These are phyloP conservation scores for Camptogramma bilineatum DNA, from an alignment of 2,888 invertebrate genomes.

Conservation along the genomic window DNA sequence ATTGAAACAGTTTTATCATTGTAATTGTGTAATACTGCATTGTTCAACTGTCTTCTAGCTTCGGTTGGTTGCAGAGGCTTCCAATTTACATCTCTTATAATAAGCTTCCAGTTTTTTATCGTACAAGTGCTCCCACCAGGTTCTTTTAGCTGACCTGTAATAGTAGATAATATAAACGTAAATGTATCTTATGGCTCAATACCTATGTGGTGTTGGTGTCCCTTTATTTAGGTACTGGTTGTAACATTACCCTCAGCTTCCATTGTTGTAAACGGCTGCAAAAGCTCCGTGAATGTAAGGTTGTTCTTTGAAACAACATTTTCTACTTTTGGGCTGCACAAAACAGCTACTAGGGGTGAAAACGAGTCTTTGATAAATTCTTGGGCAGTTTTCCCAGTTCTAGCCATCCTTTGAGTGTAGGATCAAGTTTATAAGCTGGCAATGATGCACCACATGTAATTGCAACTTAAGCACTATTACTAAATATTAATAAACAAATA, in stretches of 20 bases:
- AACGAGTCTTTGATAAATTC: constrained; percentile 96
- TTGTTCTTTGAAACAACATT: constrained; percentile 95
- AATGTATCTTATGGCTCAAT: background rate
- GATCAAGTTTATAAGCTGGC: background rate
- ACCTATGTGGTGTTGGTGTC: background rate
- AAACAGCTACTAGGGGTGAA: constrained; percentile 94
- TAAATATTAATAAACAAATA: background rate
- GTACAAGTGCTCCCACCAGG: constrained; percentile 90
- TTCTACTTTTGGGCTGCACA: constrained; percentile 93
- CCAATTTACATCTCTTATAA: constrained; percentile 92
- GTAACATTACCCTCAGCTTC: constrained; percentile 75
- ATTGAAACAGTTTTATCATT: constrained; percentile 82
- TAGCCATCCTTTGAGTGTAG: constrained; percentile 53
- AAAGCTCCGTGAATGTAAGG: constrained; percentile 93
- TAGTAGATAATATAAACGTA: background rate
- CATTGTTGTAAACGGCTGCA: constrained; percentile 95
- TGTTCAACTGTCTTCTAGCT: constrained; percentile 93
- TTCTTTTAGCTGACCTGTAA: constrained; percentile 92
- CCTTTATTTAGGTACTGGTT: background rate
- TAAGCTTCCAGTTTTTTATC: constrained; percentile 91
- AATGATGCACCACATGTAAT: background rate
- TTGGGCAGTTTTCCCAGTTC: constrained; percentile 86
- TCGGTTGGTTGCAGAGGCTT: constrained; percentile 92
- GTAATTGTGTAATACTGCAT: constrained; percentile 89
- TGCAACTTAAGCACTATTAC: background rate